Conservation (phyloP, 2,888 invertebrate genomes). For the Zaprionus lineosus region DNA sequence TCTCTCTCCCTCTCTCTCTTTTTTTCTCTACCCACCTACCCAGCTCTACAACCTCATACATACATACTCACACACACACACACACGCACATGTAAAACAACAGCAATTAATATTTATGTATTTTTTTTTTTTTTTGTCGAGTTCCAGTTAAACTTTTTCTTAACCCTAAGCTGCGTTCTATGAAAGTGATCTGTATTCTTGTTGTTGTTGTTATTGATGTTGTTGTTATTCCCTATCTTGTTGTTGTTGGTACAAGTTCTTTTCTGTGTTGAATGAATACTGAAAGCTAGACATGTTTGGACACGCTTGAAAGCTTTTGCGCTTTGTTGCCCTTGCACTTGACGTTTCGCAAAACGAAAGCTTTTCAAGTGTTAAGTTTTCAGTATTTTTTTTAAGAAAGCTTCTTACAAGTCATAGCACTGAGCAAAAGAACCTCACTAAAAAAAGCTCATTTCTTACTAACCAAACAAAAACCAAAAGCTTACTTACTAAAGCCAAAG, state of each 20-base stretch:
- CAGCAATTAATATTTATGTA: conserved; percentile 19
- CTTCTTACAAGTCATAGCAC: background rate
- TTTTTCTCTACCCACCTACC: background rate
- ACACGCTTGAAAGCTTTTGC: conserved; percentile 55
- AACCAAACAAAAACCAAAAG: conserved; percentile 11
- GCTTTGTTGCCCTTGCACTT: conserved; percentile 10
- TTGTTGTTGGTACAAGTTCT: conserved; percentile 53
- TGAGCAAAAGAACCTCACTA: conserved; percentile 1
- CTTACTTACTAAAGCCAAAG: conserved; percentile 6
- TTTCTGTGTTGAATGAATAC: conserved; percentile 64
- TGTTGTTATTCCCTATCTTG: conserved; percentile 28
- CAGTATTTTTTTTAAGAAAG: conserved; percentile 36
- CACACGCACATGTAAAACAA: background rate
- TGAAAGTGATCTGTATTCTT: conserved; percentile 3
- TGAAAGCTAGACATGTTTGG: conserved; percentile 79
- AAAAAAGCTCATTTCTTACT: background rate
- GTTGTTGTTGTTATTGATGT: conserved; percentile 32
- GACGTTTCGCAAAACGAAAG: conserved; percentile 4
- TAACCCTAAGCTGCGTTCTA: conserved; percentile 32
- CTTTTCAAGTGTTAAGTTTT: conserved; percentile 35
- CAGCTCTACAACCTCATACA: background rate
- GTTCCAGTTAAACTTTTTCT: conserved; percentile 16
- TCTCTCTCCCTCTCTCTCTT: too few species aligned
- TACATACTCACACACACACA: background rate
- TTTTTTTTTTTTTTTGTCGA: too few species aligned